These are phyloP conservation scores for Tympanoctomys barrerae DNA, from an alignment of 2,797 vertebrate genomes.

Conservation along the genomic window DNA sequence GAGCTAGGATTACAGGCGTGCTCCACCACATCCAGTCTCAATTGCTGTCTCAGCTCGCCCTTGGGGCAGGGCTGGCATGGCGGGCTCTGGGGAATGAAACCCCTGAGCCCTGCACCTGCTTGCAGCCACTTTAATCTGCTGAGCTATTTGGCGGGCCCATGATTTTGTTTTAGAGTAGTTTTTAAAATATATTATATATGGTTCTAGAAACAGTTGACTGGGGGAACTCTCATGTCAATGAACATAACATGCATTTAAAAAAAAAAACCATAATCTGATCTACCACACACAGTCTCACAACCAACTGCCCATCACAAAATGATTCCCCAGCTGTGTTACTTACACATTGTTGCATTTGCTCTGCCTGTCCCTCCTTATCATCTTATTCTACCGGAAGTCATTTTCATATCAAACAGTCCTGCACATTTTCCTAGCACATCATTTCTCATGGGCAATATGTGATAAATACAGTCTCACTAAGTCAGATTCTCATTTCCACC, in stretches of 20 bases:
- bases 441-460: neutral
- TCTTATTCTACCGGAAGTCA: neutral
- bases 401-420: neutral
- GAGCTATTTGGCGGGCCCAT: too few relatives aligned
- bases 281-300: neutral
- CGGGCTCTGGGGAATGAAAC: too few relatives aligned
- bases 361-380: neutral
- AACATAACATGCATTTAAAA: neutral
- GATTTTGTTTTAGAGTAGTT: neutral
- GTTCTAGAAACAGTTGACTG: neutral
- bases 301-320: fast-evolving
- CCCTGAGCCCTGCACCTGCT: too few relatives aligned
- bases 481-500: neutral
- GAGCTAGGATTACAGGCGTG: too few relatives aligned
- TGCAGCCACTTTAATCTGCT: too few relatives aligned
- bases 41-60: too few relatives aligned
- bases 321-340: neutral
- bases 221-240: neutral
- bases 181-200: neutral
- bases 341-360: neutral
- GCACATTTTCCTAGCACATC: neutral
- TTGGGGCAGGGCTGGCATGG: too few relatives aligned
- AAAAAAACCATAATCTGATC: neutral
- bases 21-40: too few relatives aligned
- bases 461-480: neutral